A percentile compares a stretch with the other conserved stretches of the same genome.
Conservation (phyloP, 92 coral and sea anemone species). For the Porites cylindrica region DNA sequence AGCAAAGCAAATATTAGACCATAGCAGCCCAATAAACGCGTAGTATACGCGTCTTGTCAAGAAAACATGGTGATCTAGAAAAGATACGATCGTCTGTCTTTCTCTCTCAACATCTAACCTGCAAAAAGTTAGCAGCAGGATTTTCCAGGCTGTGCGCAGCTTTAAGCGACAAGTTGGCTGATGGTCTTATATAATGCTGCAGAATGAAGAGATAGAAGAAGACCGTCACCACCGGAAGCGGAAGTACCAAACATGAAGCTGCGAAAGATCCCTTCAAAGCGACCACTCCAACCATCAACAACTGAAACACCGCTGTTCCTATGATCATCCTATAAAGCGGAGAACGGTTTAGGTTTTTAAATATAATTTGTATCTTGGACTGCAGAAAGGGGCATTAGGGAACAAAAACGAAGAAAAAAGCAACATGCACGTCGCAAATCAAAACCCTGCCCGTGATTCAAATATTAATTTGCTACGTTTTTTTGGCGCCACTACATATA, state of each 20-base stretch:
- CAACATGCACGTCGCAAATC: neutral
- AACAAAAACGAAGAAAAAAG: neutral
- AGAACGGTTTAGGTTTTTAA: neutral
- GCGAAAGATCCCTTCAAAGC: constrained; percentile 77
- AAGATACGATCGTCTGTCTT: neutral
- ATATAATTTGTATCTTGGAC: neutral
- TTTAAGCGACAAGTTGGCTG: constrained; percentile 62
- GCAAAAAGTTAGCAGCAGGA: constrained; percentile 67
- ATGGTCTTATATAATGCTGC: constrained; percentile 66
- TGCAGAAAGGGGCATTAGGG: too few species aligned
- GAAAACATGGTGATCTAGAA: too few species aligned
- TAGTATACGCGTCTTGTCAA: too few species aligned
- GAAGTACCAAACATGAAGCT: constrained; percentile 74
- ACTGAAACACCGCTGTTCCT: constrained; percentile 82
- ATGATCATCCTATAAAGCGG: constrained; percentile 73
- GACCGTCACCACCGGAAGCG: constrained; percentile 84
- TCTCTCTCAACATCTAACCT: constrained; percentile 13
- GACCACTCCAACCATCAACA: constrained; percentile 89
- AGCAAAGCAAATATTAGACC: too few species aligned
- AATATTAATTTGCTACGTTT: too few species aligned
- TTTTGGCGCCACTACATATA: too few species aligned
- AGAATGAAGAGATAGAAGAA: constrained; percentile 79
- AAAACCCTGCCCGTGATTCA: too few species aligned
- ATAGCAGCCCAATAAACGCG: too few species aligned
- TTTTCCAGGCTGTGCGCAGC: constrained; percentile 51